Percentiles rank a stretch among this genome's conserved stretches.
Conservation (phyloP, 2,797 vertebrate genomes). For the Leucoraja ocellata region DNA sequence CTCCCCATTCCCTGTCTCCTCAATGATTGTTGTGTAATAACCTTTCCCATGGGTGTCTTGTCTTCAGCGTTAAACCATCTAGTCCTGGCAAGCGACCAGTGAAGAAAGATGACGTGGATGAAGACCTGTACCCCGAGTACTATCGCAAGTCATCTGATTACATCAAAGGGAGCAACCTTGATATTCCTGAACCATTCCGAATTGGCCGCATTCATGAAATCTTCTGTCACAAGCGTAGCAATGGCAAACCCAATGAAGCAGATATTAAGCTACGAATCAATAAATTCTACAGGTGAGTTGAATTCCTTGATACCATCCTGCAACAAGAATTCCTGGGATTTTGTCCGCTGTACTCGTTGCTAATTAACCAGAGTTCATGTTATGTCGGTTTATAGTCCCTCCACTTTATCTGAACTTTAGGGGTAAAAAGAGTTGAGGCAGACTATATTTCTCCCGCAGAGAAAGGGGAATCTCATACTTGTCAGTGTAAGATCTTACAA, state of each 20-base stretch:
- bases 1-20: no score
- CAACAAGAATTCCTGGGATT: background rate
- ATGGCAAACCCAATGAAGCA: constrained; percentile 65
- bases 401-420: background rate
- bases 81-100: constrained; percentile 80
- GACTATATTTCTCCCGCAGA: background rate
- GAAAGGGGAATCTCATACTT: background rate
- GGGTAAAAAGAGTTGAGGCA: background rate
- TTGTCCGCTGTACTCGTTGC: background rate
- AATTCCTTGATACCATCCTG: background rate
- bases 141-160: constrained; percentile 94
- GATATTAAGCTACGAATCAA: constrained; percentile 79
- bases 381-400: background rate
- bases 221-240: constrained; percentile 73
- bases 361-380: background rate
- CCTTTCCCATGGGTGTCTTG: background rate
- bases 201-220: constrained; percentile 85
- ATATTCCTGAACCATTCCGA: constrained; percentile 80
- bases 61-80: constrained; percentile 69
- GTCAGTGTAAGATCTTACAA: background rate
- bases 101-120: constrained; percentile 82
- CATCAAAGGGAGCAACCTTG: constrained; percentile 92
- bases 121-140: constrained; percentile 87
- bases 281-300: constrained; percentile 81
- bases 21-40: background rate